Base-by-base conservation (phyloP, 2,797 vertebrate genomes). In the Spheniscus humboldti region DNA sequence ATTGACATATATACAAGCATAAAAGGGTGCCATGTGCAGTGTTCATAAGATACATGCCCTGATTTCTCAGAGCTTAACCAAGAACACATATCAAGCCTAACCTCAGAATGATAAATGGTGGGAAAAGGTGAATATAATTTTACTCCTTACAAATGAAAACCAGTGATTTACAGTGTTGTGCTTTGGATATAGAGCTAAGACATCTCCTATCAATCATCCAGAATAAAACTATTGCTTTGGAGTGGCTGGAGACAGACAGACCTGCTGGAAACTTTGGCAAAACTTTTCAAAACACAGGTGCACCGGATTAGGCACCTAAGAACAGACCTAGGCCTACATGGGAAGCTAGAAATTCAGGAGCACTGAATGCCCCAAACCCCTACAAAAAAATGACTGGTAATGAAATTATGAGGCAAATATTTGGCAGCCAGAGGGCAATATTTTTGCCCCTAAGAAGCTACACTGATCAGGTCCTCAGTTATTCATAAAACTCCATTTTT, bases 131-230 rank as follows among this genome's bases (percentile, higher is more conserved):
- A 96, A 79, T 92, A 86, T 77, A 79, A 93, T 90, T 94, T 97
- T 95, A 92, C 68, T 91, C 23, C 75, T 95, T 93, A 79, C n/a
- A 97, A 90, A 95, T 83, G 87, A 94, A 96, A 96, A 82, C 8
- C 69, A 87, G 67, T 95, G 91, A 97, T 97, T 97, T 97, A 97
- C 62, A 90, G 88, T 57, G 53, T 39, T 83, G 85, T 53, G 19
- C 33, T 96, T 95, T 76, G 62, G 83, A 90, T 84, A 23, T 71
- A 81, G 89, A 79, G 66, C 31, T n/a, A 73, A 67, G 75, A 96
- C 60, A 86, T 27, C 66, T 95, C 59, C 77, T 87, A 94, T 96
- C 92, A 90, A 80, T 95, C 85, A 94, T 66, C 62, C 82, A 75
- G 93, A 91, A 95, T 88, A 72, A 94, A 76, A 72, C 53, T 79